phyloP scores from a whole-genome alignment of 1,140 invertebrate species.

The Drosophila teissieri region DNA sequence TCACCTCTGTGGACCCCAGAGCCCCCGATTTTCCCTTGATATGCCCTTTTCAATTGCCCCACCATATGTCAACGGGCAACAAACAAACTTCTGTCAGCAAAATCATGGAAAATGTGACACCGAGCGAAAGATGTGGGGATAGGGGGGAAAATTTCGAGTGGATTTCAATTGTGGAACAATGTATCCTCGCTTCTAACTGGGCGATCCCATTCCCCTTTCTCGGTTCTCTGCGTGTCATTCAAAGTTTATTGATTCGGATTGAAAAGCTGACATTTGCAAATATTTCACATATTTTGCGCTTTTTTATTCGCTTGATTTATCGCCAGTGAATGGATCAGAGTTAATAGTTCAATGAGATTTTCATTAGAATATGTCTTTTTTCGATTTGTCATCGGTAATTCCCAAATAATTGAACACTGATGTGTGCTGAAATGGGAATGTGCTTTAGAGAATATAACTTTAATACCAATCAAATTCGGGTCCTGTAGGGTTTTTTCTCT shows the following conservation, averaged over 20 bases:
- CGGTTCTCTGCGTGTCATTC: slow-evolving; percentile 41
- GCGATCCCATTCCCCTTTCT: slow-evolving; percentile 2
- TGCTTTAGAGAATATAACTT: background rate
- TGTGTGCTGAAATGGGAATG: no score
- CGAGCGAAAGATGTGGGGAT: slow-evolving; percentile 6
- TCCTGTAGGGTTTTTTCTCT: no score
- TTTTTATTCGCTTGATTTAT: slow-evolving; percentile 31
- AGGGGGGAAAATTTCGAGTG: slow-evolving; percentile 30
- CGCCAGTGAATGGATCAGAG: background rate
- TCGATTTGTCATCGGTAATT: slow-evolving; percentile 5
- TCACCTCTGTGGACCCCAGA: slow-evolving; percentile 36
- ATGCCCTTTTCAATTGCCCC: slow-evolving; percentile 7
- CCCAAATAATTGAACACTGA: slow-evolving; percentile 3
- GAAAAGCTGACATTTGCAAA: slow-evolving; percentile 54
- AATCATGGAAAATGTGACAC: slow-evolving; percentile 73
- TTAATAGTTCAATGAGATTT: slow-evolving; percentile 30
- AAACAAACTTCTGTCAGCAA: slow-evolving; percentile 73
- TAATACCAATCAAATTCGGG: no score
- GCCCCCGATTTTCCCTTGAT: background rate
- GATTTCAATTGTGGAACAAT: slow-evolving; percentile 40
- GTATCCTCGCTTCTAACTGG: slow-evolving; percentile 15
- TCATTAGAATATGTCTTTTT: slow-evolving; percentile 18
- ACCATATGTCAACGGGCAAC: slow-evolving; percentile 41
- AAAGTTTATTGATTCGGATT: slow-evolving; percentile 65
- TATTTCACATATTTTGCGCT: slow-evolving; percentile 45